These are phyloP conservation scores for Aspidiotus rigidus DNA, from an alignment of 2,888 invertebrate genomes.

Conservation along the genomic window DNA sequence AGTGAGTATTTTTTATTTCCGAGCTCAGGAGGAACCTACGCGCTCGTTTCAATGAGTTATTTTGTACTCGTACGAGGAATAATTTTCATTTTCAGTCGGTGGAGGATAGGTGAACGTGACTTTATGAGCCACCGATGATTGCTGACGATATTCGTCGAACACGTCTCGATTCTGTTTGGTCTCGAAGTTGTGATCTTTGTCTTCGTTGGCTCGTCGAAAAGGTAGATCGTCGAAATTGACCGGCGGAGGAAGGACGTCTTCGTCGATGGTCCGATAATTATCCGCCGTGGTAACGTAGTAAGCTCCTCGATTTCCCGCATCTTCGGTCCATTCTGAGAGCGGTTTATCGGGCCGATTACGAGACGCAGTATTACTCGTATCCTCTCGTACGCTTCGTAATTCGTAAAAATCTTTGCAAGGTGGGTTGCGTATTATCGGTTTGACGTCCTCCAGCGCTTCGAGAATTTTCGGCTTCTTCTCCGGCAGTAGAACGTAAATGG, in stretches of 20 bases:
- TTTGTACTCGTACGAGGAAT: no score
- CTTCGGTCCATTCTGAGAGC: not conserved
- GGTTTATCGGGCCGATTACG: not conserved
- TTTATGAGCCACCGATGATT: no score
- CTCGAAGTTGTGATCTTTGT: not conserved
- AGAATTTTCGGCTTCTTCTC: constrained; percentile 23
- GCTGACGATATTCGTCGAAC: no score
- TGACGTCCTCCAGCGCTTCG: not conserved
- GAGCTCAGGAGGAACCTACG: no score
- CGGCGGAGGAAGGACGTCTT: not conserved
- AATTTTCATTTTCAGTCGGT: no score
- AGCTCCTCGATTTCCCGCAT: not conserved
- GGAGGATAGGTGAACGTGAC: no score
- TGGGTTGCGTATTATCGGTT: not conserved
- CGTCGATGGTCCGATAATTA: not conserved
- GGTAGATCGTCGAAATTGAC: not conserved
- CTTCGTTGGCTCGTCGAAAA: not conserved
- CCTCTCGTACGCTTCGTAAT: not conserved
- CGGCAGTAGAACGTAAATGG: constrained; percentile 37
- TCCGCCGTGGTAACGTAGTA: not conserved
- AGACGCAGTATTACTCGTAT: not conserved
- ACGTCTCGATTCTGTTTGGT: no score
- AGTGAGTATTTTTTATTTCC: no score
- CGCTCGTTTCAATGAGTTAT: no score
- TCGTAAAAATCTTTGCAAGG: not conserved